Evolutionary conservation across 1,140 invertebrate genomes (phyloP).

Genomic region (Drosophila nigromelanica): DNA sequence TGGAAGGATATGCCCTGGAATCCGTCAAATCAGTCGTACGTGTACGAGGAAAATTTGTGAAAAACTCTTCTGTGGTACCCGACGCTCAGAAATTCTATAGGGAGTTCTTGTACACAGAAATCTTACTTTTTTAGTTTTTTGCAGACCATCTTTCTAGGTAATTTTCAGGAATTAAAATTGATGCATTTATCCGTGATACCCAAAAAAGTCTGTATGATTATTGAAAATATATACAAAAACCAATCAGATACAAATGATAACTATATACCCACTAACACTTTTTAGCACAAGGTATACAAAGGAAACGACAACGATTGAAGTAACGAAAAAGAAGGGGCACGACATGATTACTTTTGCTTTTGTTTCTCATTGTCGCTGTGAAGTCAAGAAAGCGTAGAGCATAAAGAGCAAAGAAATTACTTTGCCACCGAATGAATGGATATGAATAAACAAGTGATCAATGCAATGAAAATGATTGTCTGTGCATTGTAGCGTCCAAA

Average conservation of each 20-base stretch:
- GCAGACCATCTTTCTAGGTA: too few species aligned
- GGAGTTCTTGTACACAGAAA: too few species aligned
- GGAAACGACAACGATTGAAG: conserved; percentile 14
- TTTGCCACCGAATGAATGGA: conserved; percentile 79
- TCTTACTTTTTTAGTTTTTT: too few species aligned
- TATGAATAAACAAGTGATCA: conserved; percentile 81
- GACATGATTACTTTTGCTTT: conserved; percentile 78
- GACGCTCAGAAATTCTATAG: too few species aligned
- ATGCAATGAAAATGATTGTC: conserved; percentile 81
- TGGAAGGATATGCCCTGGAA: neutral
- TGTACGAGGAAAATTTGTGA: neutral
- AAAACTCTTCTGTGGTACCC: neutral
- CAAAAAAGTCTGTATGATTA: too few species aligned
- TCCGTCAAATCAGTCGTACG: conserved; percentile 2
- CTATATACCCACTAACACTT: neutral
- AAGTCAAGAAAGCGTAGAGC: conserved; percentile 64
- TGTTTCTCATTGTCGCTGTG: conserved; percentile 53
- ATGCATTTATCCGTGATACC: too few species aligned
- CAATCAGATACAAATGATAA: too few species aligned
- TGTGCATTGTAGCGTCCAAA: conserved; percentile 64
- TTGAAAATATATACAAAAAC: too few species aligned
- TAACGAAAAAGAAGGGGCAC: conserved; percentile 21
- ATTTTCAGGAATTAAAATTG: too few species aligned
- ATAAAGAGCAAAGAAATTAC: conserved; percentile 78
- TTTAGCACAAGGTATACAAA: conserved; percentile 18